phyloP scores from a whole-genome alignment of 1,140 invertebrate species.

The Diabrotica undecimpunctata region DNA sequence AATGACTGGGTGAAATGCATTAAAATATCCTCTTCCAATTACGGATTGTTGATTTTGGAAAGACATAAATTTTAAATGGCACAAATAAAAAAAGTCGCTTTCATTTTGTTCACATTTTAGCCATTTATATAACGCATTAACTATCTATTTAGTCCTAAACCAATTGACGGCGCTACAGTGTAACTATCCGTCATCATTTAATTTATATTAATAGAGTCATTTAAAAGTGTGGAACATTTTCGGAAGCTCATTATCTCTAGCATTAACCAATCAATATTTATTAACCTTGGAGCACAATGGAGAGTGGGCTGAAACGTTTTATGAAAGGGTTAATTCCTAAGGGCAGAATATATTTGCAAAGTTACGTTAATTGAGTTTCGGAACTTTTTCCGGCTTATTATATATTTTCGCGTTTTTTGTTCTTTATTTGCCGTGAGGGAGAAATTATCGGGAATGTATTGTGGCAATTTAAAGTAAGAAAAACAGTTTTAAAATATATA shows the following conservation, averaged over 20 bases:
- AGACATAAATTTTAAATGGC: no score
- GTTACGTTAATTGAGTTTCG: conserved; percentile 32
- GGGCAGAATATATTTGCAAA: conserved; percentile 28
- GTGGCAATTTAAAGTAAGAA: background rate
- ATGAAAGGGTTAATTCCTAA: conserved; percentile 29
- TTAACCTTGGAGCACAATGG: background rate
- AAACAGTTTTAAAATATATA: background rate
- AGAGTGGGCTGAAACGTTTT: conserved; percentile 11
- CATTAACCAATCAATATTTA: conserved; percentile 5
- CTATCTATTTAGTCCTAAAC: no score
- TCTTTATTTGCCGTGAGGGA: conserved; percentile 14
- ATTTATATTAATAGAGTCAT: no score
- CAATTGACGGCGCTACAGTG: no score
- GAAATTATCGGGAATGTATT: conserved; percentile 8
- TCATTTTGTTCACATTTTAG: no score
- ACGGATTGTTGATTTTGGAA: no score
- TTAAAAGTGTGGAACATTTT: background rate
- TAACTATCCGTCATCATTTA: no score
- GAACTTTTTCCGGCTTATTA: conserved; percentile 22
- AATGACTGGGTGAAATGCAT: no score
- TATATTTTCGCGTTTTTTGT: conserved; percentile 12
- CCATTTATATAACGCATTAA: no score
- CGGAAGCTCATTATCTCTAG: background rate
- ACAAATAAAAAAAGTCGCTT: no score
- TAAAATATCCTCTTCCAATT: no score